A percentile compares a stretch with the other conserved stretches of the same genome.
These are phyloP conservation scores for Pomacea maculata DNA, from an alignment of 1,140 invertebrate genomes.

Conservation along the genomic window DNA sequence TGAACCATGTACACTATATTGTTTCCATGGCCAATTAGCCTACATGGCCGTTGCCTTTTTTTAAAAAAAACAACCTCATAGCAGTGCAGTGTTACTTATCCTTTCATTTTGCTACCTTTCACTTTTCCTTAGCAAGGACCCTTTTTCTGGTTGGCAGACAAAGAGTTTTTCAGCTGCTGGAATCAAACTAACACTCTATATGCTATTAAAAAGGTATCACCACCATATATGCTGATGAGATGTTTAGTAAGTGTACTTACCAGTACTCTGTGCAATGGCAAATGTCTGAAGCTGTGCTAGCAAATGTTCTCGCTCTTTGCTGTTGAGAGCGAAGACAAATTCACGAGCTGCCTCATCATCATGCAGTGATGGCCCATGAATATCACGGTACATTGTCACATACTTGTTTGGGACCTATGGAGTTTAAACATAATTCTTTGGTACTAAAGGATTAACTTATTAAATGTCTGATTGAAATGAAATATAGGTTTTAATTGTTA, in stretches of 20 bases:
- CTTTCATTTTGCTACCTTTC: no score
- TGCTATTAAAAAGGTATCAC: no score
- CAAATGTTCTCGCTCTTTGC: slow-evolving; percentile 20
- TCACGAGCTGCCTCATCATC: slow-evolving; percentile 24
- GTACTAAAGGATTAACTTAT: neutral
- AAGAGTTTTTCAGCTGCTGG: no score
- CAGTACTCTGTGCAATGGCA: neutral
- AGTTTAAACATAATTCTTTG: neutral
- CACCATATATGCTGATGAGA: no score
- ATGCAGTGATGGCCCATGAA: slow-evolving; percentile 17
- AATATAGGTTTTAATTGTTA: neutral
- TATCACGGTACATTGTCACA: slow-evolving; percentile 19
- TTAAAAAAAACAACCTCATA: no score
- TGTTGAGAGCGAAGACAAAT: slow-evolving; percentile 25
- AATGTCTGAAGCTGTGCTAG: slow-evolving; percentile 18
- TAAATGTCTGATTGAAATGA: neutral
- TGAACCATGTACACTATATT: no score
- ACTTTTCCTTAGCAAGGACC: no score
- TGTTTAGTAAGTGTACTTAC: neutral
- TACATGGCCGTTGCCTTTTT: no score
- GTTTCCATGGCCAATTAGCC: no score
- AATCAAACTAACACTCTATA: no score
- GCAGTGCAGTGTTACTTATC: no score
- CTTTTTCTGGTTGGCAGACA: no score
- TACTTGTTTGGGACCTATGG: slow-evolving; percentile 16